Percentiles rank a stretch among this genome's conserved stretches.
phyloP scores from a whole-genome alignment of 2,113 vertebrate species.

The Chamaetylas fuelleborni region DNA sequence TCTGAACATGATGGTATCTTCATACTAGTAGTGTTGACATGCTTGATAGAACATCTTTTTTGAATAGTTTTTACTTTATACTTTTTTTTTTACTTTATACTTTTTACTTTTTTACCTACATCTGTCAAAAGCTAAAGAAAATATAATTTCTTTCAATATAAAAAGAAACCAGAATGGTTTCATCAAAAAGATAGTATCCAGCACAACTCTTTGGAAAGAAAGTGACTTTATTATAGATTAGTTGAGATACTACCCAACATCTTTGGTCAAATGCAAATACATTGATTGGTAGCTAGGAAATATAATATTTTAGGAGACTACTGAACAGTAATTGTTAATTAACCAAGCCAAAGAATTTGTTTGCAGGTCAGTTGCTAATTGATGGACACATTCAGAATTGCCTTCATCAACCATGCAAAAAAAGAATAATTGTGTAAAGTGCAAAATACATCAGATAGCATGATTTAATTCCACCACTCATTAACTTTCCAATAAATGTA shows the following conservation, averaged over 20 bases:
- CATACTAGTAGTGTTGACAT: not conserved
- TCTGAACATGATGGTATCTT: not conserved
- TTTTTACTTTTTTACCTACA: too few relatives aligned
- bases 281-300: not conserved
- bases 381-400: not conserved
- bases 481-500: not conserved
- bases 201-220: not conserved
- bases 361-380: not conserved
- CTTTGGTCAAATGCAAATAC: not conserved
- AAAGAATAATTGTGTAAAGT: not conserved
- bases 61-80: not conserved
- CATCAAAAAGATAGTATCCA: not conserved
- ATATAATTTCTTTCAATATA: not conserved
- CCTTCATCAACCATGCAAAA: not conserved
- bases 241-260: not conserved
- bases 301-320: not conserved
- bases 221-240: not conserved
- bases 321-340: not conserved
- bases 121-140: not conserved
- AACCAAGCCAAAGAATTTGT: not conserved
- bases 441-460: not conserved
- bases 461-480: not conserved
- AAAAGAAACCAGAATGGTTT: not conserved
- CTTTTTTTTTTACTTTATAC: not conserved
- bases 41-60: not conserved